phyloP scores from a whole-genome alignment of 1,140 invertebrate genomes.

The Leptestheria dahalacensis region DNA sequence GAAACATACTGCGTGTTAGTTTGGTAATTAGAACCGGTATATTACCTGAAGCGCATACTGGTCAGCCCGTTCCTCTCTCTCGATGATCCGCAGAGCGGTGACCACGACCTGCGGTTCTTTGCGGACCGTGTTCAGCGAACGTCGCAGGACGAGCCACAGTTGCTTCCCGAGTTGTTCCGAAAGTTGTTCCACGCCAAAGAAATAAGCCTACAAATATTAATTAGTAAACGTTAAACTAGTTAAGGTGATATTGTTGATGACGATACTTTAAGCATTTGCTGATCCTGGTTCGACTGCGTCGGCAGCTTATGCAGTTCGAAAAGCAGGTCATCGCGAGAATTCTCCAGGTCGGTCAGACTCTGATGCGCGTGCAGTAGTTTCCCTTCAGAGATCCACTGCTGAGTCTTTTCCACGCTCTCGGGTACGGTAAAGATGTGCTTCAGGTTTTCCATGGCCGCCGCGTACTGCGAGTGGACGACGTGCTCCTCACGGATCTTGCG shows the following conservation, averaged over 20 bases:
- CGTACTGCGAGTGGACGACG: constrained; percentile 83
- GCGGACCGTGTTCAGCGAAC: constrained; percentile 82
- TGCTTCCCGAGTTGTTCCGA: constrained; percentile 57
- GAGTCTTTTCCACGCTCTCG: constrained; percentile 87
- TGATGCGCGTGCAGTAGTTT: constrained; percentile 89
- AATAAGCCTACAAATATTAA: constrained; percentile 75
- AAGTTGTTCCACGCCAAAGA: constrained; percentile 82
- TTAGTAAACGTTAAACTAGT: not conserved
- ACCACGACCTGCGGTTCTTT: constrained; percentile 93
- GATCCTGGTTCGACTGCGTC: constrained; percentile 76
- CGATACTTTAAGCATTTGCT: constrained; percentile 40
- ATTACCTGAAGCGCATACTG: constrained; percentile 49
- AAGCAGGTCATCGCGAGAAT: constrained; percentile 84
- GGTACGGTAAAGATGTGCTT: constrained; percentile 97
- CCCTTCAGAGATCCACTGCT: constrained; percentile 84
- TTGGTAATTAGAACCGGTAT: not conserved
- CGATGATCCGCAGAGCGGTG: constrained; percentile 87
- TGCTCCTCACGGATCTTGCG: constrained; percentile 82
- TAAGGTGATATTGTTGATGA: no score
- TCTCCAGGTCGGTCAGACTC: constrained; percentile 87
- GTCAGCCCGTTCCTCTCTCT: constrained; percentile 87
- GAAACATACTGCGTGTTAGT: no score
- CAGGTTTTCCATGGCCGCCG: constrained; percentile 92
- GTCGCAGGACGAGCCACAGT: constrained; percentile 52
- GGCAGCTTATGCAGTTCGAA: constrained; percentile 89